Evolutionary conservation across 2,888 invertebrate species (phyloP), one percentile per base, ranked within the genome.

Genomic region (Drosophila siamana): DNA sequence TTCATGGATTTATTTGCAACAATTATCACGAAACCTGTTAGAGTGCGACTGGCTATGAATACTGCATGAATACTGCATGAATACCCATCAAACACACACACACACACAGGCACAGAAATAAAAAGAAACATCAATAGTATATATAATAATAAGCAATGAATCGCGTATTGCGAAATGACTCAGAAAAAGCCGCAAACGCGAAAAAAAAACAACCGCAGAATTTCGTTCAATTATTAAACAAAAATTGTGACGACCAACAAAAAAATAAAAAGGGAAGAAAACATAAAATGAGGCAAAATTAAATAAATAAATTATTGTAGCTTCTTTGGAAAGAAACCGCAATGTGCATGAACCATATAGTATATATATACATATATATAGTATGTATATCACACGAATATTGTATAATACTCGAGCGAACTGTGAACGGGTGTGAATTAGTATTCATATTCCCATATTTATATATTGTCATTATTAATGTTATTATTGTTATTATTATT

Each of bases 301-400:
- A 40, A 46, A 43, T 30, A 43, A 43, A 44, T 55, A 44, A 54
- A 54, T 72, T 51, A 62, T 57, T 66, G 61, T 51, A 44, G 61
- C 60, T 76, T 66, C 52, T 40, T 26, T 60, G 74, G 51, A 65
- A 71, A 33, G 51, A 47, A 62, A 74, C 44, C 38, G 56, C 57
- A 59, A 48, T 57, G 41, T 70, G 47, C 57, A 68, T 56, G n/a
- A 52, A 62, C n/a, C n/a, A n/a, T n/a, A n/a, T n/a, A n/a, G n/a
- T n/a, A n/a, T n/a, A n/a, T n/a, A n/a, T n/a, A n/a, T n/a, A n/a
- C n/a, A n/a, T n/a, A n/a, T n/a, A n/a, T n/a, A n/a, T n/a, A n/a
- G n/a, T n/a, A 38, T 66, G 62, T 48, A 51, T 72, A 51, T 72
- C 40, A 51, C 16, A 48, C 43, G 40, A 44, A 38, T 66, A 16